Conservation (phyloP, 2,797 vertebrate species). For the Uromys caudimaculatus region DNA sequence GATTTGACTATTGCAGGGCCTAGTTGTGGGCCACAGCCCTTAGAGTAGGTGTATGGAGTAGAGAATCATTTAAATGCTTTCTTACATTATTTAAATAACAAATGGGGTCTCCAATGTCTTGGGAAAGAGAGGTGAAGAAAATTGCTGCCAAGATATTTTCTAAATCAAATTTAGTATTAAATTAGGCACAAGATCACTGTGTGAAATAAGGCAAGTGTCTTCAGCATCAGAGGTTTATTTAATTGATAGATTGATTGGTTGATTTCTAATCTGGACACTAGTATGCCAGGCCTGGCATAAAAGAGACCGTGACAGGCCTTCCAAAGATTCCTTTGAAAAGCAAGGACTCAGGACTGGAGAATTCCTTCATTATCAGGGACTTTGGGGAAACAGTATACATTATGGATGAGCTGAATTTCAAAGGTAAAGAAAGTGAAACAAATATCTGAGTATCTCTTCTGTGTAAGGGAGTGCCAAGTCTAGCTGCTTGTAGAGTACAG, state of each 20-base stretch:
- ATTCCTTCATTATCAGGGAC: background rate
- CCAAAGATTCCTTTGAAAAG: background rate
- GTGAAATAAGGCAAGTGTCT: background rate
- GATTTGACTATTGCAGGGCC: background rate
- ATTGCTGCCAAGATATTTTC: background rate
- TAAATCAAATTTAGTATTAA: background rate
- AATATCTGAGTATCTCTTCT: background rate
- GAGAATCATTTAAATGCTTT: background rate
- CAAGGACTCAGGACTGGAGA: background rate
- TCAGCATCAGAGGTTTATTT: background rate
- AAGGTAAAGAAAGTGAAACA: constrained; percentile 14
- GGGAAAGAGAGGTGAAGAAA: background rate
- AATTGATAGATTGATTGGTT: background rate
- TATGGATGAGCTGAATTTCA: background rate
- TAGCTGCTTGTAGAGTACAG: background rate
- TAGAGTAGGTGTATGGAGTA: background rate
- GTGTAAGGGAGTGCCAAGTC: background rate
- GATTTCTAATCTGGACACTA: background rate
- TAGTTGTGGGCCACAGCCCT: background rate
- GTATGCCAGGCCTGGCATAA: background rate
- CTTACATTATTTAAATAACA: background rate
- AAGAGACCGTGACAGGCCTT: background rate
- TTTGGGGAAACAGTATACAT: background rate
- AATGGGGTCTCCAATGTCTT: background rate
- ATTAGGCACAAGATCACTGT: background rate